These are phyloP conservation scores for Poecilia velifera DNA, from an alignment of 2,797 vertebrate genomes.

Conservation along the genomic window DNA sequence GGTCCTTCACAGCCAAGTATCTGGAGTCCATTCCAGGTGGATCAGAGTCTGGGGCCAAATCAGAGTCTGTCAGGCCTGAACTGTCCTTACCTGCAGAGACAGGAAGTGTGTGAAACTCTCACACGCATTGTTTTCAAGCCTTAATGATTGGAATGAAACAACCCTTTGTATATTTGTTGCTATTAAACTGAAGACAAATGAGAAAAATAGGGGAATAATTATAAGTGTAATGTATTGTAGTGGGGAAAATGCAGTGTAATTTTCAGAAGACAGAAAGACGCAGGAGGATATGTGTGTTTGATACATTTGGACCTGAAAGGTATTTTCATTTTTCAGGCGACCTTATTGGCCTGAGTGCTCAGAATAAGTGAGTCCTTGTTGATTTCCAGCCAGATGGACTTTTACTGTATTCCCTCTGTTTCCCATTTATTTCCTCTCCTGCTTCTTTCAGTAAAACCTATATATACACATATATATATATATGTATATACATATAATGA, in stretches of 20 bases:
- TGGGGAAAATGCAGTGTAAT: neutral
- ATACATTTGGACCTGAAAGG: neutral
- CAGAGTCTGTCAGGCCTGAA: slow-evolving; percentile 86
- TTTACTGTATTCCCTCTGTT: neutral
- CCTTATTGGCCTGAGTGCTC: neutral
- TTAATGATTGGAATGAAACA: neutral
- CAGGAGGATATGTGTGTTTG: neutral
- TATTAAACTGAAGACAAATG: slow-evolving; percentile 1
- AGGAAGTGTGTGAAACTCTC: slow-evolving; percentile 4
- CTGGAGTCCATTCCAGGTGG: slow-evolving; percentile 91
- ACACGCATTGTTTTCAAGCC: neutral
- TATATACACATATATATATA: neutral
- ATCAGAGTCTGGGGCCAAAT: slow-evolving; percentile 87
- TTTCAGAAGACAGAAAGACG: neutral
- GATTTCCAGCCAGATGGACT: neutral
- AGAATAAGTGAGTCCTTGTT: neutral
- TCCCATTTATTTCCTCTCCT: neutral
- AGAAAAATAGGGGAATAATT: neutral
- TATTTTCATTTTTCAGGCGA: neutral
- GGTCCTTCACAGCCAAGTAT: slow-evolving; percentile 93
- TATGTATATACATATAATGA: too few relatives aligned
- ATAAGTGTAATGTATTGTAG: neutral
- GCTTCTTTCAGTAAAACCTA: neutral
- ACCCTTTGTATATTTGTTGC: slow-evolving; percentile 5
- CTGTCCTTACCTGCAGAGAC: slow-evolving; percentile 89